Base-by-base conservation (phyloP, 1,140 invertebrate species). In the Saccostrea cuccullata region DNA sequence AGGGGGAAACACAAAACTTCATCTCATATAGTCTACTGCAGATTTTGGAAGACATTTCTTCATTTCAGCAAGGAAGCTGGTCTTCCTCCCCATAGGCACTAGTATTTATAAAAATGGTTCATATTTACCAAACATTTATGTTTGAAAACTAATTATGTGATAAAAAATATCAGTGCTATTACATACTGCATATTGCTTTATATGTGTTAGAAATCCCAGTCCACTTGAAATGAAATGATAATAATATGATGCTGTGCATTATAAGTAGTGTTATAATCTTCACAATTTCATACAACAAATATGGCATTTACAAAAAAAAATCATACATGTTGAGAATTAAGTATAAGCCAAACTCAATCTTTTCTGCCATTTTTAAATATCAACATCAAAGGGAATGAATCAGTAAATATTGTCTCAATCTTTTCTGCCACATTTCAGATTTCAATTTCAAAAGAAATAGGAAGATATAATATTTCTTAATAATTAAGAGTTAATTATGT, bases 191-290 rank as follows among this genome's bases (percentile, higher is more conserved):
- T 64, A 77, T 36, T 30, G 23, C 26, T 30, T 77, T 77, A 30
- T 30, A 36, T 77, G 5, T 77, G 26, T 20, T 77, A 15, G 70
- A 77, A 30, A 26, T 73, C 15, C 23, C 26, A 77, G 26, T 30
- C n/a, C n/a, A 77, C 15, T 36, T 77, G 70, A 67, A 20, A 20
- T n/a, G 17, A 17, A 67, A 67, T 20, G 15, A 36, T n/a, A 8
- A n/a, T 47, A 47, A 47, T n/a, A 8, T 77, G 23, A 30, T 77
- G 70, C 70, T 77, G 70, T 77, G 70, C 26, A 77, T 77, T 77
- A 77, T 77, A 36, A 77, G 2, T 15, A 17, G 60, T 67, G 20
- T 20, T 67, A 23, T n/a, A 67, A 17, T 20, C 23, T 67, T 67
- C 60, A 67, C 60, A 73, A 30, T 60, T 6, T 64, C 6, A 2